These are phyloP conservation scores for Tachysurus fulvidraco DNA, from an alignment of 2,113 vertebrate genomes.

Conservation along the genomic window DNA sequence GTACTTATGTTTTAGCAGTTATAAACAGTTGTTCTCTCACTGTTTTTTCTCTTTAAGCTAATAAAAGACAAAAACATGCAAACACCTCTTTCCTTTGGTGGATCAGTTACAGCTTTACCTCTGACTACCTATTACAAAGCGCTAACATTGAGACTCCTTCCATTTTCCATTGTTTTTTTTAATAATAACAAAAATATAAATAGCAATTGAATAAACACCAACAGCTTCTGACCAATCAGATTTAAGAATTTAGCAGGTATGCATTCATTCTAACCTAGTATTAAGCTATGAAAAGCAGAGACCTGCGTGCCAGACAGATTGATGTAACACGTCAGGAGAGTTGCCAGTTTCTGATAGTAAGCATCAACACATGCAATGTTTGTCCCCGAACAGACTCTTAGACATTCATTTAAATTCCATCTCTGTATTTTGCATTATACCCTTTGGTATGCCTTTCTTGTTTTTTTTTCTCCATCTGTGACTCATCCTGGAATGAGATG, in stretches of 20 bases:
- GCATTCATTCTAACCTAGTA: not conserved
- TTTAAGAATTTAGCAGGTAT: not conserved
- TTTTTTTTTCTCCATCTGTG: slow-evolving; percentile 9
- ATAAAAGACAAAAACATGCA: not conserved
- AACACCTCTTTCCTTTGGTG: not conserved
- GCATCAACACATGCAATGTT: not conserved
- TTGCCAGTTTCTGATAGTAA: not conserved
- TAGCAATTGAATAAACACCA: not conserved
- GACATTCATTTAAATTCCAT: not conserved
- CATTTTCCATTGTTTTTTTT: not conserved
- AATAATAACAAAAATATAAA: not conserved
- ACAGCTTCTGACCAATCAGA: not conserved
- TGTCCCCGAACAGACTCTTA: not conserved
- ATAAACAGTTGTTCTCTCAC: not conserved
- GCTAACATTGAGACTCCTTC: not conserved
- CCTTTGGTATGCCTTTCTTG: slow-evolving; percentile 1
- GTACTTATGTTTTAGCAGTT: not conserved
- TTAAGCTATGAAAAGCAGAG: not conserved
- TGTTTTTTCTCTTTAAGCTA: not conserved
- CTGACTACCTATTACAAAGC: not conserved
- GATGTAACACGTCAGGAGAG: not conserved
- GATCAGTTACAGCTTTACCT: not conserved
- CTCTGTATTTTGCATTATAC: slow-evolving; percentile 13
- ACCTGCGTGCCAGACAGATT: not conserved
- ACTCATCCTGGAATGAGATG: slow-evolving; percentile 26